Conservation (phyloP, 2,888 invertebrate genomes). For the Cephus spinipes region DNA sequence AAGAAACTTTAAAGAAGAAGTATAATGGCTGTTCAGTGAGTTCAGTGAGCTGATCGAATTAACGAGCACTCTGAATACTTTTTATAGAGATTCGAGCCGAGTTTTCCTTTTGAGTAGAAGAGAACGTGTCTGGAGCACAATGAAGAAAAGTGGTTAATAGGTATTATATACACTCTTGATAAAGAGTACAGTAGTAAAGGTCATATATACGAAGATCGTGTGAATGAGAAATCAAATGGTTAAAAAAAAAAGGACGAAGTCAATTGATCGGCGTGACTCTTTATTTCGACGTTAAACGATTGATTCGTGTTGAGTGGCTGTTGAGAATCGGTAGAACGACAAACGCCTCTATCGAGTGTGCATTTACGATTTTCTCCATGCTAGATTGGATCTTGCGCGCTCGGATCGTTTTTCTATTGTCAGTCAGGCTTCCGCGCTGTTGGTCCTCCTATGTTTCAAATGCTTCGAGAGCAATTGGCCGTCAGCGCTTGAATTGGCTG, state of each 20-base stretch:
- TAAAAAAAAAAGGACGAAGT: neutral
- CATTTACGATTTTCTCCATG: slow-evolving; percentile 15
- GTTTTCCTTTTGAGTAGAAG: neutral
- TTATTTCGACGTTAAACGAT: neutral
- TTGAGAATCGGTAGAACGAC: slow-evolving; percentile 29
- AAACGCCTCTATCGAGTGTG: slow-evolving; percentile 30
- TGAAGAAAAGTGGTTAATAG: neutral
- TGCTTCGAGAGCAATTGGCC: slow-evolving; percentile 18
- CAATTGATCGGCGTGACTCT: neutral
- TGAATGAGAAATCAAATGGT: neutral
- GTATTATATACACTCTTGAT: neutral
- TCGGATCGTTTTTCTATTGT: slow-evolving; percentile 28
- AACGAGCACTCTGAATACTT: neutral
- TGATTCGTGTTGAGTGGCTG: neutral
- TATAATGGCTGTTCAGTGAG: neutral
- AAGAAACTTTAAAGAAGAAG: neutral
- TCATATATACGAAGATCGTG: neutral
- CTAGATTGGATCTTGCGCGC: slow-evolving; percentile 21
- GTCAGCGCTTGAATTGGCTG: neutral
- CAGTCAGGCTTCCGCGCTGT: slow-evolving; percentile 23
- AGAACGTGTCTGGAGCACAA: neutral
- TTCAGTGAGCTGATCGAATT: neutral
- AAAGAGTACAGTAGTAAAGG: neutral
- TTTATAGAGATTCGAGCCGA: neutral
- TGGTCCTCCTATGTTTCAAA: slow-evolving; percentile 18